Conservation (phyloP, 2,797 vertebrate genomes). For the Scyliorhinus canicula region DNA sequence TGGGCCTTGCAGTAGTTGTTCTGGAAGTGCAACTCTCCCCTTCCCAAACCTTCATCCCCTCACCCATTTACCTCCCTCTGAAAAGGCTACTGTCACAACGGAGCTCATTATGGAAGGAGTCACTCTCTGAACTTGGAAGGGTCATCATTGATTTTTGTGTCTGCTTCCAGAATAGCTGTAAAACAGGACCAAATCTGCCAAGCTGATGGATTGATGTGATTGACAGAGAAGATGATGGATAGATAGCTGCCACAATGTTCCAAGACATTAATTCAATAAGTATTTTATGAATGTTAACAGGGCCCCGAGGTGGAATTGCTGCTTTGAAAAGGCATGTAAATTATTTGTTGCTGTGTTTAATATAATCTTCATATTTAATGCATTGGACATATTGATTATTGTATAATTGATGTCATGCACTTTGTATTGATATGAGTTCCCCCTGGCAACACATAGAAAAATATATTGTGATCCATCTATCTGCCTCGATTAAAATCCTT, state of each 20-base stretch:
- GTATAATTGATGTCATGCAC: neutral
- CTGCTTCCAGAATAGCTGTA: neutral
- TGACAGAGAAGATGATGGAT: neutral
- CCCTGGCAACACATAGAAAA: neutral
- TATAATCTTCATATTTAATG: neutral
- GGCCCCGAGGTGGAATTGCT: neutral
- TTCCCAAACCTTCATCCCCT: neutral
- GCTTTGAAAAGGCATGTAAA: neutral
- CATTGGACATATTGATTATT: neutral
- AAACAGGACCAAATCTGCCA: neutral
- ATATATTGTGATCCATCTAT: neutral
- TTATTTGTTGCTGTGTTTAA: neutral
- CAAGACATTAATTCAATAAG: neutral
- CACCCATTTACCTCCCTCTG: neutral
- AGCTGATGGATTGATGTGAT: neutral
- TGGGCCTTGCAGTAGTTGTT: neutral
- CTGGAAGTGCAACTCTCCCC: neutral
- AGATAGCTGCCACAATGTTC: neutral
- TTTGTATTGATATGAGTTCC: neutral
- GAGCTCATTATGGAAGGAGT: neutral
- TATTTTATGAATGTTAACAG: neutral
- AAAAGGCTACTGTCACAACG: neutral
- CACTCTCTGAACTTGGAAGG: neutral
- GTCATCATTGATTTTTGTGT: neutral
- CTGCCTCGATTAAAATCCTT: neutral